These are phyloP conservation scores for Chloroceryle aenea DNA, from an alignment of 2,113 vertebrate genomes.

Conservation along the genomic window DNA sequence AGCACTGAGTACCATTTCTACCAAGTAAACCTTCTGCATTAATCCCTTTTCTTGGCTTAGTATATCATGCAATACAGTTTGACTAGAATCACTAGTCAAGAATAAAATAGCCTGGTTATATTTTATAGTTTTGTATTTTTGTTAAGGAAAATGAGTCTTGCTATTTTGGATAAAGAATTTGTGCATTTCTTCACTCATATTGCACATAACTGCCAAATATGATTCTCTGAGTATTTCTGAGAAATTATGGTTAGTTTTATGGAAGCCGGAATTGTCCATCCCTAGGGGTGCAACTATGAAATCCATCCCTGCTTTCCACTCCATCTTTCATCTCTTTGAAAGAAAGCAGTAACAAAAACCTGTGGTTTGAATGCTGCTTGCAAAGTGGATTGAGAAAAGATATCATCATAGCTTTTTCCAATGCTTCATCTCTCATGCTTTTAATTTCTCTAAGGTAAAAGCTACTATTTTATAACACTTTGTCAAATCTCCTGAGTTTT, in stretches of 20 bases:
- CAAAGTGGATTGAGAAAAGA: background rate
- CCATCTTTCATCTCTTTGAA: background rate
- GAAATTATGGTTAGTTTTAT: background rate
- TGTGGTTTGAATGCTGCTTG: background rate
- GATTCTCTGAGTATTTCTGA: slow-evolving; percentile 5
- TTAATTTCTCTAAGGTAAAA: background rate
- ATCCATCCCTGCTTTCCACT: background rate
- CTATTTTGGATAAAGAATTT: background rate
- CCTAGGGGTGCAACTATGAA: background rate
- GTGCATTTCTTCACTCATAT: background rate
- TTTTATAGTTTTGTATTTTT: background rate
- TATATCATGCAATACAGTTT: background rate
- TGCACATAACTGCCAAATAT: background rate
- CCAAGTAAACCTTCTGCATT: background rate
- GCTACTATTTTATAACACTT: background rate
- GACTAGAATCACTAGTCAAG: background rate
- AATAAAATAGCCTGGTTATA: background rate
- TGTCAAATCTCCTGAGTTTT: background rate
- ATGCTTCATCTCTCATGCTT: background rate
- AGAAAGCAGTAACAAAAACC: background rate
- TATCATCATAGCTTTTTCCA: background rate
- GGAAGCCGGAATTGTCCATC: background rate
- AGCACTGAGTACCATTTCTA: background rate
- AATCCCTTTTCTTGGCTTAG: background rate
- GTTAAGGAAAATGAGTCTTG: background rate